These are phyloP conservation scores for Callorhinus ursinus DNA, from an alignment of 2,113 vertebrate species.

Conservation along the genomic window DNA sequence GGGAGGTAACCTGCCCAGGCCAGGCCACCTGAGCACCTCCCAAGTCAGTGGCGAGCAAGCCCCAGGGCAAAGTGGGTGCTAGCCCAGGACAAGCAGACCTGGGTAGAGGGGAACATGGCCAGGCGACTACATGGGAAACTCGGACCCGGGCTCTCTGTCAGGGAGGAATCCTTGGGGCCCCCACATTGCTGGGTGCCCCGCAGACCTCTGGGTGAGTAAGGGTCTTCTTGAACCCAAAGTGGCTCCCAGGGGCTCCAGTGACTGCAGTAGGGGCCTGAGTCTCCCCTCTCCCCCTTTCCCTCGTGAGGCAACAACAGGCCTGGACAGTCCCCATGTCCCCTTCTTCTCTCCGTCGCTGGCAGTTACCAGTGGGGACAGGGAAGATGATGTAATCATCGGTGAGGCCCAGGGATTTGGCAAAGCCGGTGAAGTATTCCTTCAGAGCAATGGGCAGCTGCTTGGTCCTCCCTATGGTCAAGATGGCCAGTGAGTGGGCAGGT, in stretches of 20 bases:
- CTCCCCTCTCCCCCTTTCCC: neutral
- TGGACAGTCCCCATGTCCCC: neutral
- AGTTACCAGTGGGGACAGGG: slow-evolving; percentile 85
- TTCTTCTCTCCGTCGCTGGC: neutral
- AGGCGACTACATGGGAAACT: neutral
- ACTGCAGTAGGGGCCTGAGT: neutral
- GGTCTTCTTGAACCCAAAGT: neutral
- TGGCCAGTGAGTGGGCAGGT: accelerated
- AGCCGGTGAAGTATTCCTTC: slow-evolving; percentile 85
- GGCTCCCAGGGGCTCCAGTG: neutral
- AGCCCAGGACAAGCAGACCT: no score
- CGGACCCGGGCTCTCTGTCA: accelerated
- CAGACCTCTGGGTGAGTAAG: neutral
- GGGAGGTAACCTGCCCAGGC: neutral
- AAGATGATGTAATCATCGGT: slow-evolving; percentile 84
- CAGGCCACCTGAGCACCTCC: neutral
- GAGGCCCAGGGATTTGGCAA: slow-evolving; percentile 85
- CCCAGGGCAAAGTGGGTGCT: no score
- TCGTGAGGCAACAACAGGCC: neutral
- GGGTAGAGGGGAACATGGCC: neutral
- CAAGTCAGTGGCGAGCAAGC: neutral
- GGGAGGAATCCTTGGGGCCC: neutral
- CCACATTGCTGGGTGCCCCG: neutral
- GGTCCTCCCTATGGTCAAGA: slow-evolving; percentile 85
- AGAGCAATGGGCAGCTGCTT: slow-evolving; percentile 71